Evolutionary conservation across 2,113 vertebrate genomes (phyloP).

Genomic region (Circaetus gallicus): DNA sequence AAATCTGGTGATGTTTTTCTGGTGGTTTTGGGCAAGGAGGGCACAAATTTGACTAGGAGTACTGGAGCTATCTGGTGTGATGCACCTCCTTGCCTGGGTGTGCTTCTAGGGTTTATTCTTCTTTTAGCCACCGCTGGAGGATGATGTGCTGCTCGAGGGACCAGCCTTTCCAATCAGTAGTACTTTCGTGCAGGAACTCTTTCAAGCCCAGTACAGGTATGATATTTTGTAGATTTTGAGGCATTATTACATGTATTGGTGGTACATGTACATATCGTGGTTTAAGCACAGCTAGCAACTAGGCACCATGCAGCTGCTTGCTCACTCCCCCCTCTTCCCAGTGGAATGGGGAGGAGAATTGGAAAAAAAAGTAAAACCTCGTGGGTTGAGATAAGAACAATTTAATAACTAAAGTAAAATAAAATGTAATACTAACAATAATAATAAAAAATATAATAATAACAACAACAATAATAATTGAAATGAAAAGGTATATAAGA

Average conservation of each 20-base stretch:
- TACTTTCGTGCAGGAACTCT: constrained; percentile 96
- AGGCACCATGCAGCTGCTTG: too few relatives aligned
- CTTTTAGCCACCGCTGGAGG: constrained; percentile 86
- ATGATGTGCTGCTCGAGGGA: constrained; percentile 84
- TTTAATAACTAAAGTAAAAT: too few relatives aligned
- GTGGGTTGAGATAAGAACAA: too few relatives aligned
- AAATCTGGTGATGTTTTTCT: not conserved
- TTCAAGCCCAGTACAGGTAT: constrained; percentile 98
- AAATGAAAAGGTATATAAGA: too few relatives aligned
- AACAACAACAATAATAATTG: too few relatives aligned
- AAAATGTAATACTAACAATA: too few relatives aligned
- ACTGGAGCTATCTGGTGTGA: not conserved
- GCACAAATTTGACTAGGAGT: fast-evolving
- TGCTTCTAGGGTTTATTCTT: not conserved
- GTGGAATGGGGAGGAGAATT: too few relatives aligned
- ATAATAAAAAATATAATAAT: too few relatives aligned
- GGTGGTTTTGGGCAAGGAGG: not conserved
- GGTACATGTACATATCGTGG: not conserved
- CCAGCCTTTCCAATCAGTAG: constrained; percentile 88
- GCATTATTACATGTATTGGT: not conserved
- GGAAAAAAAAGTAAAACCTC: too few relatives aligned
- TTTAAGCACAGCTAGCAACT: too few relatives aligned
- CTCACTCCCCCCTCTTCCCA: too few relatives aligned
- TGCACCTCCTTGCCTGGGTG: fast-evolving
- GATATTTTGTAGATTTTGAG: not conserved